phyloP scores from a whole-genome alignment of 2,113 vertebrate species.

The Thermophis baileyi region DNA sequence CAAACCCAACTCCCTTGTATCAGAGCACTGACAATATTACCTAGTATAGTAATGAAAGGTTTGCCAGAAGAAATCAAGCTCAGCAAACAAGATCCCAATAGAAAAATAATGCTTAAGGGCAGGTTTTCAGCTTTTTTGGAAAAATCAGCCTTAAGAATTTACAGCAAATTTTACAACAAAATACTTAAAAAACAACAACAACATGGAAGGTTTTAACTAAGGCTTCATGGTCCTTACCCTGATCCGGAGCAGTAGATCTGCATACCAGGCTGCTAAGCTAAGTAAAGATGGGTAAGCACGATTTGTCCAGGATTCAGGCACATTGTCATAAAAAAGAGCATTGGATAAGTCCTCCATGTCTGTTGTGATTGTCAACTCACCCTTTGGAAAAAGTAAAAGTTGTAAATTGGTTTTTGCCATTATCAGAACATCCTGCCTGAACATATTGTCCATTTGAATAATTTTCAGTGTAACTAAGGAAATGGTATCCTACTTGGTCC shows the following conservation, averaged over 20 bases:
- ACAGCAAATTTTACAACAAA: neutral
- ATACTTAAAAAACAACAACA: neutral
- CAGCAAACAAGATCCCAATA: neutral
- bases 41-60: neutral
- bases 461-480: neutral
- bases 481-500: neutral
- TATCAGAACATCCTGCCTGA: neutral
- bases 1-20: neutral
- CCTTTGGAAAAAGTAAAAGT: slow-evolving; percentile 43
- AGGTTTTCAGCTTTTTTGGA: neutral
- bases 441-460: neutral
- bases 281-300: slow-evolving; percentile 75
- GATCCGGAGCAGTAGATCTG: slow-evolving; percentile 68
- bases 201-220: neutral
- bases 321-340: slow-evolving; percentile 66
- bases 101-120: neutral
- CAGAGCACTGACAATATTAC: neutral
- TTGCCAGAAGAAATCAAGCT: neutral
- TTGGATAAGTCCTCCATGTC: slow-evolving; percentile 76
- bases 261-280: slow-evolving; percentile 66
- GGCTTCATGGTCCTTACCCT: slow-evolving; percentile 56
- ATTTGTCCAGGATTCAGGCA: slow-evolving; percentile 66
- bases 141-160: neutral
- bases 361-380: slow-evolving; percentile 72
- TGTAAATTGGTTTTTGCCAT: neutral